Evolutionary conservation across 2,797 vertebrate genomes (phyloP), one percentile per base, ranked within the genome.

Genomic region (Ctenopoma multispine): DNA sequence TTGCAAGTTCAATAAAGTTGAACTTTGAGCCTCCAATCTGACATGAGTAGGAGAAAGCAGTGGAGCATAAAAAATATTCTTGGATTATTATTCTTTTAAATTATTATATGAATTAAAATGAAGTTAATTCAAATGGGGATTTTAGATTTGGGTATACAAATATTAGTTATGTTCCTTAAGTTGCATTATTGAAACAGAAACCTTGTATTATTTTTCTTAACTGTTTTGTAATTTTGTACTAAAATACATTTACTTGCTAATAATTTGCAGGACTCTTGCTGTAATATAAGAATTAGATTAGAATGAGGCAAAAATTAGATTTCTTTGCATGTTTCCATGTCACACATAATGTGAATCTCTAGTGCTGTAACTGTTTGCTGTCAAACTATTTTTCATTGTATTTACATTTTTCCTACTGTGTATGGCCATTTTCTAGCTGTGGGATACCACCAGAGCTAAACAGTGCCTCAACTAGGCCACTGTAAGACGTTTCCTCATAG

Each of bases 401-500:
- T 85, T 78, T 82, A 47, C 67, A 76, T 81, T 81, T 81, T 77
- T 49, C 50, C 53, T 61, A 20, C 58, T 53, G 44, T 59, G 67
- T 58, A 48, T 67, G 75, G 65, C 34, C 66, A 46, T 80, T 77
- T 80, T 83, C 36, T 31, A 60, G 58, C 75, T 47, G 59, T 55
- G 72, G 65, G 77, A 79, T 69, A 63, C 55, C 79, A 77, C 77
- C 43, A 13, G 53, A 48, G 73, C 72, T 63, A 75, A 85, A 90
- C 80, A 89, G 87, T 81, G 79, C 83, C 70, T 72, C 68, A 81
- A 75, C 75, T 79, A 81, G 80, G 79, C 81, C 80, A 79, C 69
- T 4, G 59, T 72, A 71, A 87, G 86, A 86, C 63, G 46, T 82
- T 79, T 80, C 62, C 70, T 76, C 86, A 84, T 68, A 62, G 65